Base-by-base conservation (phyloP, 2,113 vertebrate genomes). In the Trochalopteron elliotii region DNA sequence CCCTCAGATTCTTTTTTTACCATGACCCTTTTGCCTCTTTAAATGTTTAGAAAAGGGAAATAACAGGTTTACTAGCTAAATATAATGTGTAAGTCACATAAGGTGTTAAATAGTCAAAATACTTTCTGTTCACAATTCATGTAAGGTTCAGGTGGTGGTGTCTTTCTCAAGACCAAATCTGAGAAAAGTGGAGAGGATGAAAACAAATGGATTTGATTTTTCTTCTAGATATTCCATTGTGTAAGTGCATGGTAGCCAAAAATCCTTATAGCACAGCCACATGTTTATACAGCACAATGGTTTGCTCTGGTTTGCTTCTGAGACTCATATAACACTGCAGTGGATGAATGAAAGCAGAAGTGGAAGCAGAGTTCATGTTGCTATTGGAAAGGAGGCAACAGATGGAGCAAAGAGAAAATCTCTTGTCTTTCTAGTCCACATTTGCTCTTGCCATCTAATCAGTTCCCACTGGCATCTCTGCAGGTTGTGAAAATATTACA, bases 281-380 rank as follows among this genome's bases (percentile, higher is more conserved):
- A 0, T 72, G 39, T 75, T 91, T 87, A 37, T 68, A 42, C 63
- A 80, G 79, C 39, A 35, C 37, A 28, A 2, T 52, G 37, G 64
- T 87, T 89, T 87, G 28, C 87, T 93, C 63, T 82, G 39, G 3
- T 91, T 93, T 89, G 31, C 78, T 93, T 93, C 42, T 59, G 67
- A 87, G 75, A 44, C 44, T 64, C 40, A 8, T 6, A 1, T 59
- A 88, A 52, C 17, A 59, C 67, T 60, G 64, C 53, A 75, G 40
- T 67, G n/a, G 74, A 52, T 83, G 53, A 96, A 83, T 68, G 83
- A 87, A 89, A 88, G 67, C 74, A 93, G 82, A 85, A 91, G 61
- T 87, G 60, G 81, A 69, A 86, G 71, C 27, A 67, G 60, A 61
- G 59, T 94, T 97, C 64, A 37, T 90, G 67, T 89, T 82, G 42